A percentile compares a stretch with the other conserved stretches of the same genome.
phyloP scores from a whole-genome alignment of 2,888 invertebrate genomes.

The Amphiduros pacificus region DNA sequence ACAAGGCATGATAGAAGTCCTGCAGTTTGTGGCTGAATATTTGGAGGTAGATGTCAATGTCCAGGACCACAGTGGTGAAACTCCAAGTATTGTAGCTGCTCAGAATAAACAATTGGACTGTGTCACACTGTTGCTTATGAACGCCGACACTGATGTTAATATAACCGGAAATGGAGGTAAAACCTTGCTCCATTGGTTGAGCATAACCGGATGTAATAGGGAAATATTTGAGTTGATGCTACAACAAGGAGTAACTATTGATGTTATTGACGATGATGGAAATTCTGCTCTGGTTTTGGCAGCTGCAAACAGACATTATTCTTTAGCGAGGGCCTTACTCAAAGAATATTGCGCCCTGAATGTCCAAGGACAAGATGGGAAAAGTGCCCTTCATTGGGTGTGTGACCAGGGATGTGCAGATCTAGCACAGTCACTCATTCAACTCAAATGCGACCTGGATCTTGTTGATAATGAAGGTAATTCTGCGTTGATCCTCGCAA shows the following conservation, averaged over 20 bases:
- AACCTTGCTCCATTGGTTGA: constrained; percentile 11
- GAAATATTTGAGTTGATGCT: neutral
- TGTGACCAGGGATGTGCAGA: constrained; percentile 4
- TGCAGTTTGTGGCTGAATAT: neutral
- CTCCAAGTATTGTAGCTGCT: constrained; percentile 7
- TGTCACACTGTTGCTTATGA: neutral
- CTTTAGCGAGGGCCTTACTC: constrained; percentile 2
- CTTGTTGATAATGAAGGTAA: constrained; percentile 11
- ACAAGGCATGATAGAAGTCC: constrained; percentile 9
- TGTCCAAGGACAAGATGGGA: constrained; percentile 12
- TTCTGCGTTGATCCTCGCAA: constrained; percentile 15
- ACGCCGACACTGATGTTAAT: neutral
- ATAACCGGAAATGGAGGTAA: neutral
- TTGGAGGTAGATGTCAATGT: constrained; percentile 3
- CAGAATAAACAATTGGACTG: constrained; percentile 10
- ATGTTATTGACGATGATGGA: constrained; percentile 6
- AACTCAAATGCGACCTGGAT: neutral
- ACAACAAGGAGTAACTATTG: neutral
- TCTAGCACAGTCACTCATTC: constrained; percentile 7
- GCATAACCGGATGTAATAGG: neutral
- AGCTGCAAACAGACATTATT: neutral
- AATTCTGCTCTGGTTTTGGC: constrained; percentile 4
- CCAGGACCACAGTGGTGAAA: constrained; percentile 6
- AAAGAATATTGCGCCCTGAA: constrained; percentile 5
- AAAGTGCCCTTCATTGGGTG: constrained; percentile 23